Evolutionary conservation across 2,113 vertebrate species (phyloP), one percentile per base, ranked within the genome.

Genomic region (Pedetes capensis): DNA sequence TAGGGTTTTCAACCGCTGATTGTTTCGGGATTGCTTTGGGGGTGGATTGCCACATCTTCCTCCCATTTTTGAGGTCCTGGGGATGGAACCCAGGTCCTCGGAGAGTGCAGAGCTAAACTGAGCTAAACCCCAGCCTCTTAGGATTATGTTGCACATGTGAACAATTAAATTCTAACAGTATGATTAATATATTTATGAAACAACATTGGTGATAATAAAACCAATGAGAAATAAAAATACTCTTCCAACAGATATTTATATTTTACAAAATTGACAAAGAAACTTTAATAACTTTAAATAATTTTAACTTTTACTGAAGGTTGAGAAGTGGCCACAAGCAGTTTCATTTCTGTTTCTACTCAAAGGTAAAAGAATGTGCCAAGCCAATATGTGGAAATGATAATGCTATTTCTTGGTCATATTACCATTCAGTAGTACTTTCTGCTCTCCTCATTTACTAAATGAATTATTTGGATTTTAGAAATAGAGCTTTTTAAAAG

Each of bases 291-390:
- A 87, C 42, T 17, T 75, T 89, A 68, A 74, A 17, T 63, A 61
- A 66, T 55, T 47, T 81, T 88, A 49, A 78, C 17, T 90, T 44
- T 75, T 47, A 84, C 20, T 27, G 39, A 47, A 90, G 27, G 22
- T 59, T 87, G 51, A 74, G 64, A 64, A 72, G 82, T 12, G 79
- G n/a, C 39, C 64, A 47, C 8, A 55, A 51, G 10, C 9, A 66
- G 11, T 25, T 91, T 63, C 51, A 57, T 78, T 88, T 84, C 86
- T 93, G 82, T 94, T 95, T 87, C 89, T 63, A 79, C 66, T 96
- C 74, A 86, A 83, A 94, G 68, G 69, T 81, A 51, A 81, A 94
- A 47, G 68, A 95, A 76, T 47, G 72, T 64, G 68, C 87, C 79
- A 87, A 94, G 82, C 78, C 42, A 37, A 11, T 72, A 53, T 14